Evolutionary conservation across 2,888 invertebrate species (phyloP), one percentile per base, ranked within the genome.

Genomic region (Torymus tubicola): DNA sequence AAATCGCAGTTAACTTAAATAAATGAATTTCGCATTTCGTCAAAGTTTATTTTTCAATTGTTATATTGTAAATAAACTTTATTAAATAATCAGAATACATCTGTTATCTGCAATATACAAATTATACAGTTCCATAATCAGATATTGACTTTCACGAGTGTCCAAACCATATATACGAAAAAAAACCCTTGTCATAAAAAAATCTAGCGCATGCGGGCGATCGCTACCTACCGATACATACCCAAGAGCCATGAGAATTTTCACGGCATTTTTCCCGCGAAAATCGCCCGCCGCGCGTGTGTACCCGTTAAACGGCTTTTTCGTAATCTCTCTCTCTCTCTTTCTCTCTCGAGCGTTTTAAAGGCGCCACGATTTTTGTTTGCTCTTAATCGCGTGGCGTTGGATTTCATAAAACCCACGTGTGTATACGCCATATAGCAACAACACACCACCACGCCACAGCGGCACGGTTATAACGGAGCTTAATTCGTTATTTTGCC

Each of bases 281-380:
- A n/a, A 64, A 67, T 52, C 60, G 13, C 42, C 18, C 24, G 18
- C 18, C 31, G 31, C 21, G 16, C 21, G 63, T 24, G 13, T 16
- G 31, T 53, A 72, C 65, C 31, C 55, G 52, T 67, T 75, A 61
- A 71, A 71, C 67, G 73, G 64, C 75, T 73, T 81, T 77, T 78
- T 78, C 73, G 70, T 74, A 77, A 81, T 78, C 4, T 16, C 63
- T n/a, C 52, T 21, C 65, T 31, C 5, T 31, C 31, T 31, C 31
- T 31, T 57, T 31, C 4, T 31, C 31, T 31, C 31, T 31, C 31
- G 31, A 31, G 31, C 53, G 52, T 71, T 71, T 42, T 21, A 18
- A 24, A 65, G 74, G 70, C 74, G 74, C 73, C 74, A 70, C 12
- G 67, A 76, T 77, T 78, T 78, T 81, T 42, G 61, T 65, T 71